Conservation (phyloP, 2,797 vertebrate species). For the Petrocephalus schoutedeni region DNA sequence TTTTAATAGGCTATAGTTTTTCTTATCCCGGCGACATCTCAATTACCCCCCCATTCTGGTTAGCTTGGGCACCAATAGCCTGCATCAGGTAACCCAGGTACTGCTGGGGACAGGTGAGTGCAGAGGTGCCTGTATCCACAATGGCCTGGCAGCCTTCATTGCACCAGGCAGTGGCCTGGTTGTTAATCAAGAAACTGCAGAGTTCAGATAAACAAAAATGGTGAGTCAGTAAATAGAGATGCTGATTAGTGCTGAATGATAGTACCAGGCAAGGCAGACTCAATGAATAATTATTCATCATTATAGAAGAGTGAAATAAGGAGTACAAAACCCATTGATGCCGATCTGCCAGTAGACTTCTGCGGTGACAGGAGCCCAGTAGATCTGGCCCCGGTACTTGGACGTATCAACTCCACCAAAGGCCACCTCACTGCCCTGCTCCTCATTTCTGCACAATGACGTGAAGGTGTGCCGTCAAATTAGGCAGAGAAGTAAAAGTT, state of each 20-base stretch:
- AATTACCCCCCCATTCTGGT: conserved; percentile 53
- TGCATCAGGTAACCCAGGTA: conserved; percentile 49
- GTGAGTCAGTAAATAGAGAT: neutral
- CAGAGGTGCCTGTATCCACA: conserved; percentile 69
- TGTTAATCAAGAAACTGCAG: conserved; percentile 57
- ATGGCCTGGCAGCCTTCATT: conserved; percentile 66
- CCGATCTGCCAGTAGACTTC: conserved; percentile 69
- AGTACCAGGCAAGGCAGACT: neutral
- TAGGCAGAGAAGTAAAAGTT: neutral
- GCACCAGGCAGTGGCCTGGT: conserved; percentile 51
- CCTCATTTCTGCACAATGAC: conserved; percentile 39
- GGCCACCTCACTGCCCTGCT: conserved; percentile 61
- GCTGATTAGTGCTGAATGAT: too few species aligned
- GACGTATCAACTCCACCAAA: conserved; percentile 56
- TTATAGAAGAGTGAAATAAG: neutral
- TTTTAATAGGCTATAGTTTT: neutral
- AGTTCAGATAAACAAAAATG: neutral
- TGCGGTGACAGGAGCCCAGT: conserved; percentile 64
- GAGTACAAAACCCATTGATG: conserved; percentile 50
- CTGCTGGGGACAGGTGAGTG: conserved; percentile 56
- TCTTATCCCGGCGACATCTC: neutral
- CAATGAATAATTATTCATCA: neutral
- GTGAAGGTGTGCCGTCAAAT: neutral
- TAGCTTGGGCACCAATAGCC: conserved; percentile 50
- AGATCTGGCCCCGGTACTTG: conserved; percentile 58